These are phyloP conservation scores for Graphium colonna DNA, from an alignment of 2,888 invertebrate genomes.

Conservation along the genomic window DNA sequence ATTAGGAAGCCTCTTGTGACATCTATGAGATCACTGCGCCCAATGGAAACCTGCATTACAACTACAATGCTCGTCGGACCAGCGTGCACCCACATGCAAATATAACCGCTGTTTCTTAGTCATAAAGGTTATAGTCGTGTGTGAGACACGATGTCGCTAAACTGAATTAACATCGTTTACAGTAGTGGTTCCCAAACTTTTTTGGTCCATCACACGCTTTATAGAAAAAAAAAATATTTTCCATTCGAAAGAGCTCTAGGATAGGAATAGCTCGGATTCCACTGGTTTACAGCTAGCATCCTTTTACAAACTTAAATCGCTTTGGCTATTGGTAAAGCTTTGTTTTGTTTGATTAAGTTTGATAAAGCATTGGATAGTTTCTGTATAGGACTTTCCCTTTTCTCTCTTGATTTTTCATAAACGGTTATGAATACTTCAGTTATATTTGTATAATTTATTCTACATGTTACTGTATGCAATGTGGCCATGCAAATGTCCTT, in stretches of 20 bases:
- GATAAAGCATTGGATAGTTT: neutral
- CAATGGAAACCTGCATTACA: neutral
- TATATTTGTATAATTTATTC: neutral
- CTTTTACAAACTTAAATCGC: neutral
- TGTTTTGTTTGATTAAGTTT: neutral
- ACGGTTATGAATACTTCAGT: neutral
- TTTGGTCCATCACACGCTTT: no score
- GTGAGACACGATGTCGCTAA: neutral
- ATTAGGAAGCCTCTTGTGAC: constrained; percentile 24
- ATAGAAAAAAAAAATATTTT: no score
- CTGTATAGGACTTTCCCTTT: neutral
- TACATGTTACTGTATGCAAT: neutral
- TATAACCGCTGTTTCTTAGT: neutral
- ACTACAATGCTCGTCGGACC: neutral
- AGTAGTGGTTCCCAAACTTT: no score
- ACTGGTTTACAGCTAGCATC: no score
- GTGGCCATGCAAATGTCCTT: neutral
- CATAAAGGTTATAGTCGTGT: neutral
- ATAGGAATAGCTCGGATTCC: no score
- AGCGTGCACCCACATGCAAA: neutral
- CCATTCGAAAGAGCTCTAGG: no score
- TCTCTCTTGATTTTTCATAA: neutral
- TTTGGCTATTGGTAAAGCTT: no score
- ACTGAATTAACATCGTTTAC: neutral
- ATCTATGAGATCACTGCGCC: constrained; percentile 16